Evolutionary conservation across 2,888 invertebrate species (phyloP).

Genomic region (Bellardia pandia): DNA sequence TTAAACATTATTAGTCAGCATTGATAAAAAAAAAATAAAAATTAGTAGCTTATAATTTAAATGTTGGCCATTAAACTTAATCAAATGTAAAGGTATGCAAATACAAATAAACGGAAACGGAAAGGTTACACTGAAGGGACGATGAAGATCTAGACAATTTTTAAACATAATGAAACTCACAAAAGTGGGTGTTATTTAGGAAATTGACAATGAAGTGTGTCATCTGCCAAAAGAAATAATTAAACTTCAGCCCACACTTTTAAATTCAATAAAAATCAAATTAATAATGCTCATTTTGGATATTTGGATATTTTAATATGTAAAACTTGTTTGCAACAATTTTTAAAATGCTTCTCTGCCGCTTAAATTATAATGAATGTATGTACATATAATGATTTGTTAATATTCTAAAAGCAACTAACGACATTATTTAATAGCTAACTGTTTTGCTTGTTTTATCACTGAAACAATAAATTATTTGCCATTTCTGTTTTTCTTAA

Average conservation of each 20-base stretch:
- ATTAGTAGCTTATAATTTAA: not conserved
- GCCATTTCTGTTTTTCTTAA: constrained; percentile 37
- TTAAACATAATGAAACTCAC: not conserved
- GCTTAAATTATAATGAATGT: not conserved
- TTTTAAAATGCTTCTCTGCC: not conserved
- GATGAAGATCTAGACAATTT: not conserved
- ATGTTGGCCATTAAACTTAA: not conserved
- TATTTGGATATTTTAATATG: not conserved
- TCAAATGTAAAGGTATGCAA: constrained; percentile 23
- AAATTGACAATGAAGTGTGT: constrained; percentile 55
- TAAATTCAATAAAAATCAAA: not conserved
- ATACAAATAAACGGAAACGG: constrained; percentile 49
- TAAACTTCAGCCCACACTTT: constrained; percentile 41
- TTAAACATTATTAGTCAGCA: constrained; percentile 64
- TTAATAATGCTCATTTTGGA: not conserved
- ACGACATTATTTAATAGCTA: not conserved
- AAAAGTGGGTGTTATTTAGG: constrained; percentile 55
- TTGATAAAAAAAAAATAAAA: constrained; percentile 46
- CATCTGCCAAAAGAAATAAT: constrained; percentile 69
- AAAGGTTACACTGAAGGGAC: constrained; percentile 31
- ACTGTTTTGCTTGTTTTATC: not conserved
- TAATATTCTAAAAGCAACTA: no score
- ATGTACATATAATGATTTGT: no score
- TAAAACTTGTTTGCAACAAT: not conserved
- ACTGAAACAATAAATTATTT: constrained; percentile 24